Percentiles rank a stretch among this genome's conserved stretches.
These are phyloP conservation scores for Zophobas atratus DNA, from an alignment of 1,140 invertebrate genomes.

Conservation along the genomic window DNA sequence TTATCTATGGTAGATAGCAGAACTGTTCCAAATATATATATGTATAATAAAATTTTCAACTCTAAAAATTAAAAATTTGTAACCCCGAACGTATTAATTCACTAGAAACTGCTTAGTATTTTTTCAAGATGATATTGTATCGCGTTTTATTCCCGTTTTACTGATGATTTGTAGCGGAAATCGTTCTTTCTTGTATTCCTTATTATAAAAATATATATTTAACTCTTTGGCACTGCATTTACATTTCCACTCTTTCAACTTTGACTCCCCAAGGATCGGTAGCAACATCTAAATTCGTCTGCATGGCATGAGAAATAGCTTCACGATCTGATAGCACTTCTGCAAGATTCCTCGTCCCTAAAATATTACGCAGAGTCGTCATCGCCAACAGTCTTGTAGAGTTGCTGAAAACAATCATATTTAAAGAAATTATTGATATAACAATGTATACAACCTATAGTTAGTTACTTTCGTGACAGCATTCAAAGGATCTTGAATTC, in stretches of 20 bases:
- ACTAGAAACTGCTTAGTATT: no score
- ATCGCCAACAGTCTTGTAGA: conserved; percentile 90
- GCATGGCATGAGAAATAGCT: conserved; percentile 91
- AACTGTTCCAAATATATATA: no score
- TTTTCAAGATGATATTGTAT: no score
- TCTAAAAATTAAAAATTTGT: no score
- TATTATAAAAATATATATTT: no score
- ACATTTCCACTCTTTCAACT: conserved; percentile 97
- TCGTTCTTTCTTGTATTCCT: no score
- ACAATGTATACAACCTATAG: conserved; percentile 72
- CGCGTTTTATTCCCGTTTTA: no score
- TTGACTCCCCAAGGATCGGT: conserved; percentile 98
- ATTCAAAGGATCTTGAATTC: conserved; percentile 88
- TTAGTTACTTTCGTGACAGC: conserved; percentile 87
- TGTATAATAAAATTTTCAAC: no score
- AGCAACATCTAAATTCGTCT: conserved; percentile 86
- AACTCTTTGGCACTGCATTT: conserved; percentile 33
- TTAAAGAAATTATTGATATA: neutral
- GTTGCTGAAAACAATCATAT: conserved; percentile 72
- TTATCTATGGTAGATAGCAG: no score
- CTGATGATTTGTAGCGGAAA: no score
- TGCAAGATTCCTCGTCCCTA: conserved; percentile 92
- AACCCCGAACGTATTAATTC: no score
- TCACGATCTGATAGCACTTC: conserved; percentile 94
- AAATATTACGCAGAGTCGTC: conserved; percentile 90